Base-by-base conservation (phyloP, 2,113 vertebrate genomes). In the Psephotus haematonotus region DNA sequence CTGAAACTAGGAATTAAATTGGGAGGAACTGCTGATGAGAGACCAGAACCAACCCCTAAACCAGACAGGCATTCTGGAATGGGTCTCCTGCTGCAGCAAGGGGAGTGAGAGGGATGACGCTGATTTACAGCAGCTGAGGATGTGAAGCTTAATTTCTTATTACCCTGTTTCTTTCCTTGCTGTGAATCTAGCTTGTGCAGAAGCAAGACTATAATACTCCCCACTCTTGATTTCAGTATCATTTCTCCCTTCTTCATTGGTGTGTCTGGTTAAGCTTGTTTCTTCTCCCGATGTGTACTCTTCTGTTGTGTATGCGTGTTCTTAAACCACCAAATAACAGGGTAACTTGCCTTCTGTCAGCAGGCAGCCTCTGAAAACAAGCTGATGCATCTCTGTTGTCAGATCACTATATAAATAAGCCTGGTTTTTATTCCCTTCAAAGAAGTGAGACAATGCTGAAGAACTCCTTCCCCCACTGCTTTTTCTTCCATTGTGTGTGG, bases 351-450 rank as follows among this genome's bases (percentile, higher is more conserved):
- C 82, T 97, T 94, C 57, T 97, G 92, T 80, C 96, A 94, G 94
- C 80, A 96, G 94, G 92, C 95, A 94, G 92, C 60, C 46, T 94
- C 92, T 88, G 75, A 76, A 97, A 97, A 92, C 93, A 97, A 87
- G 91, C 94, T 76, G 94, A 91, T 95, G 83, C 88, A 74, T 95
- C 84, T 94, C 39, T 3, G 16, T 79, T 97, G 95, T 95, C 93
- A 96, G 83, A 83, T 95, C 31, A 27, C 81, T 91, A 60, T 96
- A 96, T 96, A 97, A 97, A 90, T 92, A 97, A 94, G 86, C 69
- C 74, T 92, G 25, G 65, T 77, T 53, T 82, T 31, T 53, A 88
- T 95, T 87, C 69, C 50, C 90, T 95, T 95, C 59, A 78, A 88
- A 92, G 84, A 86, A 63, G 68, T 69, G 92, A 97, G 93, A 94